These are phyloP conservation scores for Adelosebastes latens DNA, from an alignment of 2,797 vertebrate genomes.

Conservation along the genomic window DNA sequence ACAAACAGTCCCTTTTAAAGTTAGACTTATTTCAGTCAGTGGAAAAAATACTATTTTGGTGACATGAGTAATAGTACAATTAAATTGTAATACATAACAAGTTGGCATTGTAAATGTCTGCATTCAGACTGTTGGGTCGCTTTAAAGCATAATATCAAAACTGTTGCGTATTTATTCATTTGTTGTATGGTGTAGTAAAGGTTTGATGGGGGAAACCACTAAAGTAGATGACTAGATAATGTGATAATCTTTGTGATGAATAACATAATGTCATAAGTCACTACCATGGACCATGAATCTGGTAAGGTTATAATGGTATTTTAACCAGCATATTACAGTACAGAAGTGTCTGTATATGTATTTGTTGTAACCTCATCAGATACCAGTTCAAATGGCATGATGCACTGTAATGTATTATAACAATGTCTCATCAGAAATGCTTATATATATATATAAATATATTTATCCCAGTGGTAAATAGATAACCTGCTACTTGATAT, in stretches of 20 bases:
- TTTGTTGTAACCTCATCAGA: background rate
- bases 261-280: background rate
- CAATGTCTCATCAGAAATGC: background rate
- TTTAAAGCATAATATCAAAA: background rate
- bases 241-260: background rate
- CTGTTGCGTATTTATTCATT: background rate
- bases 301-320: background rate
- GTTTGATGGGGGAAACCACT: background rate
- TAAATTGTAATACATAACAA: background rate
- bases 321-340: background rate
- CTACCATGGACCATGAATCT: background rate
- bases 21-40: background rate
- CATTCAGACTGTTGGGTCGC: background rate
- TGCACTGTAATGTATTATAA: background rate
- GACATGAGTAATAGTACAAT: too few relatives aligned
- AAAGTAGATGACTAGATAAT: background rate
- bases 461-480: background rate
- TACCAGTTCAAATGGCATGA: background rate
- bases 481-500: background rate
- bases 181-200: background rate
- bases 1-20: too few relatives aligned
- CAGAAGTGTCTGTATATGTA: background rate
- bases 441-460: background rate
- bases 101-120: background rate
- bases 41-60: background rate